Evolutionary conservation across 1,140 invertebrate genomes (phyloP).

Genomic region (Caligus rogercresseyi): DNA sequence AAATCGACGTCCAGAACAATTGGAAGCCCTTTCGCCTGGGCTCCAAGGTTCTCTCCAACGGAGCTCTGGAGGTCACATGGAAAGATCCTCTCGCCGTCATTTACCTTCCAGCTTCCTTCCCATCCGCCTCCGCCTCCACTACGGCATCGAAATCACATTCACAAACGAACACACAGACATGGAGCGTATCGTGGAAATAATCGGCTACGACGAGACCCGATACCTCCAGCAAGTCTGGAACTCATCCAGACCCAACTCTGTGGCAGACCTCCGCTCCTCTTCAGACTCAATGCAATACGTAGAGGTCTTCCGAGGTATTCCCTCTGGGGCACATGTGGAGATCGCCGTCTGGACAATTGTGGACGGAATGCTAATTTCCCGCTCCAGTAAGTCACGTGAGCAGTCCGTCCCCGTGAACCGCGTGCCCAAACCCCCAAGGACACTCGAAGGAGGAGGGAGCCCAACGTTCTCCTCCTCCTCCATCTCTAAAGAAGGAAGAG

Average conservation of each 20-base stretch:
- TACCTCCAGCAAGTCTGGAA: slow-evolving; percentile 8
- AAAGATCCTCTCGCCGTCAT: slow-evolving; percentile 14
- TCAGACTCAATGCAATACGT: not conserved
- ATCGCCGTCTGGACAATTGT: slow-evolving; percentile 5
- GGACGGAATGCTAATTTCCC: not conserved
- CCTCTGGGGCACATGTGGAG: not conserved
- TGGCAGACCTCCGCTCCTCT: not conserved
- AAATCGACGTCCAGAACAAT: slow-evolving; percentile 16
- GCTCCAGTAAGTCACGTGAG: not conserved
- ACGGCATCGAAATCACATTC: slow-evolving; percentile 7
- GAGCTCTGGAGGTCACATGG: slow-evolving; percentile 1
- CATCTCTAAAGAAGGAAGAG: not conserved
- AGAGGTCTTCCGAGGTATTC: not conserved
- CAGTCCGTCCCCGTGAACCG: not conserved
- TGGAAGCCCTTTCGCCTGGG: slow-evolving; percentile 5
- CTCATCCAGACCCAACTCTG: not conserved
- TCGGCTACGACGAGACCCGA: slow-evolving; percentile 8
- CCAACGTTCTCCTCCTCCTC: not conserved
- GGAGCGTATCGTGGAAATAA: slow-evolving; percentile 5
- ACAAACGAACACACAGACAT: slow-evolving; percentile 8
- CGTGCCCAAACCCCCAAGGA: slow-evolving; percentile 5
- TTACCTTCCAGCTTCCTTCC: slow-evolving; percentile 1
- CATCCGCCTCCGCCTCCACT: not conserved
- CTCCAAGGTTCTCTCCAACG: not conserved
- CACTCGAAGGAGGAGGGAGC: not conserved